phyloP scores from a whole-genome alignment of 2,888 invertebrate species.

The Xanthorhoe spadicearia region DNA sequence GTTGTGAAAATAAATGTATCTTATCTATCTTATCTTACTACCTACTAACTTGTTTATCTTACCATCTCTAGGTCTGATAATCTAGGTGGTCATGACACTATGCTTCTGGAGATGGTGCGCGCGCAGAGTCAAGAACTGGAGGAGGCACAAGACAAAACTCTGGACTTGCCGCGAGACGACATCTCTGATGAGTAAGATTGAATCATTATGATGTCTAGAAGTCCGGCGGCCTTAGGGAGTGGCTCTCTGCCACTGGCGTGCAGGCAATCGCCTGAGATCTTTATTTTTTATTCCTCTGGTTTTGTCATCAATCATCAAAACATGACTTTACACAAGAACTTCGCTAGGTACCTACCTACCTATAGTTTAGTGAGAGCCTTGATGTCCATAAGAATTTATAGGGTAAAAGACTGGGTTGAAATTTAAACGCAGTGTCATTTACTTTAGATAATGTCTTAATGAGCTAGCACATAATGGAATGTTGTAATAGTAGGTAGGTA shows the following conservation, averaged over 20 bases:
- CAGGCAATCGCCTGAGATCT: too few relatives aligned
- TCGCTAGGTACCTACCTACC: too few relatives aligned
- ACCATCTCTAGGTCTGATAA: conserved; percentile 42
- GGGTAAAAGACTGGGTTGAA: not conserved
- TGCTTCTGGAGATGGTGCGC: conserved; percentile 73
- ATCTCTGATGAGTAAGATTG: conserved; percentile 63
- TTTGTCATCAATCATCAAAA: too few relatives aligned
- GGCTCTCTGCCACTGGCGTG: too few relatives aligned
- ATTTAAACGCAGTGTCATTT: not conserved
- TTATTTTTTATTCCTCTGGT: too few relatives aligned
- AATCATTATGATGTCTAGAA: conserved; percentile 10
- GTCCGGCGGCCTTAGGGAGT: too few relatives aligned
- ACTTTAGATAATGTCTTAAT: not conserved
- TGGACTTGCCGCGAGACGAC: conserved; percentile 61
- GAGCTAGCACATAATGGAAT: not conserved
- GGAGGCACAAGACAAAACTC: conserved; percentile 61
- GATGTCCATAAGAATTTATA: too few relatives aligned
- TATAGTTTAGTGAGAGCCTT: too few relatives aligned
- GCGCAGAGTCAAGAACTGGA: conserved; percentile 62
- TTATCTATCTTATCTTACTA: too few relatives aligned
- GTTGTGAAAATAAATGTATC: too few relatives aligned
- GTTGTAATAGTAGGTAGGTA: conserved; percentile 10
- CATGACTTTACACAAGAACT: too few relatives aligned
- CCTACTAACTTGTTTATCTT: not conserved
- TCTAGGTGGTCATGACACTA: conserved; percentile 63